Percentiles rank a stretch among this genome's conserved stretches.
These are phyloP conservation scores for Carapus acus DNA, from an alignment of 2,797 vertebrate species.

Conservation along the genomic window DNA sequence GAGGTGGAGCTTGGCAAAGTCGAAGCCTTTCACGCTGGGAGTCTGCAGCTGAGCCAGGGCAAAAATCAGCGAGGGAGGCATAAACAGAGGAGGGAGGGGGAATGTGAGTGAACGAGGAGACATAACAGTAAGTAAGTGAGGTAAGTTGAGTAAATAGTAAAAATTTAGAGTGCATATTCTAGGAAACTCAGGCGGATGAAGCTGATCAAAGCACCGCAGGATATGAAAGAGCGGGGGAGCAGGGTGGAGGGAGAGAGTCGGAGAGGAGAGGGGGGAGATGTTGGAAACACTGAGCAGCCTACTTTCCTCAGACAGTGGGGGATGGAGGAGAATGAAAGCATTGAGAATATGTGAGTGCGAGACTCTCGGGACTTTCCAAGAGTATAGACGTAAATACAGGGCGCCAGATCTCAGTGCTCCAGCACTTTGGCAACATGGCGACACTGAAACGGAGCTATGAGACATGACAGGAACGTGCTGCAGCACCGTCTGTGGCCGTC, in stretches of 20 bases:
- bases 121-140: not conserved
- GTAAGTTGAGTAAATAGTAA: no score
- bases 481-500: slow-evolving; percentile 20
- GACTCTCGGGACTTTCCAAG: slow-evolving; percentile 37
- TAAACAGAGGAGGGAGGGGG: not conserved
- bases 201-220: slow-evolving; percentile 35
- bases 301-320: slow-evolving; percentile 36
- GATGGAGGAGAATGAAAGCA: slow-evolving; percentile 33
- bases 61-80: slow-evolving; percentile 64
- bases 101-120: slow-evolving; percentile 8
- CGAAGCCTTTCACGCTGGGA: slow-evolving; percentile 95
- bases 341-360: slow-evolving; percentile 38
- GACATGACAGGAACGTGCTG: slow-evolving; percentile 1
- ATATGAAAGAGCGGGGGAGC: slow-evolving; percentile 11
- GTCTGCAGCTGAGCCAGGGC: slow-evolving; percentile 60
- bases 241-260: not conserved
- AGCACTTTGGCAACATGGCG: slow-evolving; percentile 14
- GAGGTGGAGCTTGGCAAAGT: slow-evolving; percentile 98
- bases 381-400: slow-evolving; percentile 40
- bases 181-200: slow-evolving; percentile 29
- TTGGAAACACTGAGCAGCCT: slow-evolving; percentile 38
- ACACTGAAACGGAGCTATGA: slow-evolving; percentile 5
- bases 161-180: no score
- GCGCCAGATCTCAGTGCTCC: slow-evolving; percentile 25
- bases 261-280: slow-evolving; percentile 18